These are phyloP conservation scores for Tachyglossus aculeatus DNA, from an alignment of 2,797 vertebrate species.

Conservation along the genomic window DNA sequence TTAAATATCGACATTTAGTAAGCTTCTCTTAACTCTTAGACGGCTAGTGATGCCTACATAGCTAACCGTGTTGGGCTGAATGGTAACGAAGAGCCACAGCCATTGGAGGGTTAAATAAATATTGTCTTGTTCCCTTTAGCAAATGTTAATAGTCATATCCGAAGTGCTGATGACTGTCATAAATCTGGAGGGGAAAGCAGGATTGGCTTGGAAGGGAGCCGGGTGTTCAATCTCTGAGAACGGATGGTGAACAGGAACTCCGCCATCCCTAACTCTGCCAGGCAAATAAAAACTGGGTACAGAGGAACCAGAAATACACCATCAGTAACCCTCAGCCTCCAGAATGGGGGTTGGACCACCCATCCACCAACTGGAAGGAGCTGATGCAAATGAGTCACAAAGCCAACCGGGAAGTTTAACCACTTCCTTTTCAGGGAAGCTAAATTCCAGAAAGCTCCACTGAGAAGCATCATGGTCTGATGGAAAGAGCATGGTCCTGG, in stretches of 20 bases:
- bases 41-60: too few species aligned
- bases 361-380: background rate
- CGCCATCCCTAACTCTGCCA: background rate
- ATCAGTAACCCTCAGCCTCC: too few species aligned
- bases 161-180: background rate
- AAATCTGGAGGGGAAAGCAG: background rate
- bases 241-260: background rate
- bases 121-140: background rate
- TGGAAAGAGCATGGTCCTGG: too few species aligned
- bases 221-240: too few species aligned
- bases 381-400: background rate
- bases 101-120: background rate
- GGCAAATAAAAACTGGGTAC: background rate
- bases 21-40: constrained; percentile 16
- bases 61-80: background rate
- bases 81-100: background rate
- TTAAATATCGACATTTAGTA: background rate
- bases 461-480: too few species aligned
- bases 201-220: background rate
- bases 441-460: too few species aligned
- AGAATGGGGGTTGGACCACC: background rate
- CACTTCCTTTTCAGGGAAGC: too few species aligned
- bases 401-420: too few species aligned
- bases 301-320: background rate
- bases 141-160: background rate